Evolutionary conservation across 1,140 invertebrate species (phyloP).

Genomic region (Atta cephalotes): DNA sequence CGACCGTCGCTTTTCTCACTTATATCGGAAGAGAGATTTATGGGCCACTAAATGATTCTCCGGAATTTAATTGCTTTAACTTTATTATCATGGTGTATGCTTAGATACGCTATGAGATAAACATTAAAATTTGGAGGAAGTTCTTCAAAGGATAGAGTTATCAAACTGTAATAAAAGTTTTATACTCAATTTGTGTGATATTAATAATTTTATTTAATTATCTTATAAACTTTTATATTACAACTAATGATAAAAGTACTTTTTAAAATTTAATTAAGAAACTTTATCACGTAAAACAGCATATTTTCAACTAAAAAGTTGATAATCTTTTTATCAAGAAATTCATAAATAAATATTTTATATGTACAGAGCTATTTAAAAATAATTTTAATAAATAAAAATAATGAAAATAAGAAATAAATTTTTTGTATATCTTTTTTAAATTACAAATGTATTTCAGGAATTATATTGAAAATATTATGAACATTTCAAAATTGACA

Average conservation of each 20-base stretch:
- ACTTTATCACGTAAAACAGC: not conserved
- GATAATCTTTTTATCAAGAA: not conserved
- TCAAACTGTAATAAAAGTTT: not conserved
- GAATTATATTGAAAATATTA: not conserved
- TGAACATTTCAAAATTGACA: not conserved
- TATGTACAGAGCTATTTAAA: no score
- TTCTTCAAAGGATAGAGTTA: not conserved
- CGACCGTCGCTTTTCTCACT: slow-evolving; percentile 51
- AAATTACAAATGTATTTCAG: not conserved
- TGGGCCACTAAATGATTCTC: slow-evolving; percentile 74
- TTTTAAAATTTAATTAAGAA: slow-evolving; percentile 3
- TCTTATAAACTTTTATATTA: not conserved
- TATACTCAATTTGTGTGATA: not conserved
- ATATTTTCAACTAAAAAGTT: not conserved
- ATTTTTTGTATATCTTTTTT: slow-evolving; percentile 19
- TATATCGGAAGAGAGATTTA: slow-evolving; percentile 72
- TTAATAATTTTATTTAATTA: slow-evolving; percentile 8
- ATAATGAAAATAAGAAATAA: not conserved
- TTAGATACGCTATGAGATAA: slow-evolving; percentile 19
- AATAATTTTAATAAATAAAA: slow-evolving; percentile 21
- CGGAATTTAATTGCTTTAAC: slow-evolving; percentile 76
- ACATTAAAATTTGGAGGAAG: slow-evolving; percentile 1
- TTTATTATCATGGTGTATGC: slow-evolving; percentile 40
- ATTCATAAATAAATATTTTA: slow-evolving; percentile 18
- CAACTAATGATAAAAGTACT: not conserved